Evolutionary conservation across 2,888 invertebrate genomes (phyloP).

Genomic region (Hypolimnas misippus): DNA sequence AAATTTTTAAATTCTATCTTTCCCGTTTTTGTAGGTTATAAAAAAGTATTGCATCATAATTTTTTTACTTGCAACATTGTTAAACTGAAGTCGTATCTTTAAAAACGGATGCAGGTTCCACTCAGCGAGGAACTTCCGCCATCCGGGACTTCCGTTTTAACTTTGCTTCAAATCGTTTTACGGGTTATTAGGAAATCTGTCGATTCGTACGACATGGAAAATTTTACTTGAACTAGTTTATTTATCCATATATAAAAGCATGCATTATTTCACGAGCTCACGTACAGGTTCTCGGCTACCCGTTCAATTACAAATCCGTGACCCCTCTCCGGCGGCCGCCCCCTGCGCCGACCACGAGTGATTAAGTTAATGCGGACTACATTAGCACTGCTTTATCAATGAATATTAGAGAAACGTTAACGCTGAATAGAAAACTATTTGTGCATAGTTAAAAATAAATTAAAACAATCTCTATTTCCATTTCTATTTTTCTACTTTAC

Average conservation of each 20-base stretch:
- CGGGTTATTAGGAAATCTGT: neutral
- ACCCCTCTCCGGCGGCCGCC: neutral
- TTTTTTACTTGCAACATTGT: neutral
- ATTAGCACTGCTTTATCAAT: slow-evolving; percentile 20
- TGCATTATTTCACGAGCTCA: neutral
- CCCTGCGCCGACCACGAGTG: neutral
- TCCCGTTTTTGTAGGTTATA: neutral
- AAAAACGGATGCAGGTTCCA: neutral
- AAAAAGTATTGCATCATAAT: neutral
- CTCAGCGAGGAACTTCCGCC: neutral
- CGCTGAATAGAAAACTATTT: neutral
- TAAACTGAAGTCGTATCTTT: neutral
- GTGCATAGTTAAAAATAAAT: neutral
- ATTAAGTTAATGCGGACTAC: slow-evolving; percentile 16
- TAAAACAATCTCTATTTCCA: neutral
- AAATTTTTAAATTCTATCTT: neutral
- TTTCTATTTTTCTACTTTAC: neutral
- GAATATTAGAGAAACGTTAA: neutral
- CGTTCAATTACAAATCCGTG: neutral
- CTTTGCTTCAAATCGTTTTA: neutral
- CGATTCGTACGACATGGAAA: neutral
- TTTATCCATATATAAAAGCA: neutral
- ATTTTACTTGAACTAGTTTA: neutral
- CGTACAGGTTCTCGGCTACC: neutral
- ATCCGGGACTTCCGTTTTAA: neutral